Base-by-base conservation (phyloP, 2,113 vertebrate genomes). In the Carassius auratus region DNA sequence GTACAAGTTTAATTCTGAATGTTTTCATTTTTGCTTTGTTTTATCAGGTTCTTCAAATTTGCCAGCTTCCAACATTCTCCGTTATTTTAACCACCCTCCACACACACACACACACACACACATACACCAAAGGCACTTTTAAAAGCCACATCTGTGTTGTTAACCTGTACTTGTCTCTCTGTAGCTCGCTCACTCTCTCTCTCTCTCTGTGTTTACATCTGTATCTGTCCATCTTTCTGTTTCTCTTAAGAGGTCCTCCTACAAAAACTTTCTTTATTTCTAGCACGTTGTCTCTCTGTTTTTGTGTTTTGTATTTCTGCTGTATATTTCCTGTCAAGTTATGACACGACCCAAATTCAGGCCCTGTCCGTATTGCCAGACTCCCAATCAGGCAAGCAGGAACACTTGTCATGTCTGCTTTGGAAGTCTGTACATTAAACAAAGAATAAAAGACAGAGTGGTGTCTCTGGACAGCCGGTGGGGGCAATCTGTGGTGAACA, bases 321-420 rank as follows among this genome's bases (percentile, higher is more conserved):
- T 52, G 13, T 52, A 15, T 5, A 15, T 52, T 15, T 52, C 4
- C 13, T 26, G 8, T 23, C 23, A 26, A 64, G 23, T 64, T 13
- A 64, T 64, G 61, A 64, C 61, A 1, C 13, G 8, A 36, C 33
- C 68, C 3, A 71, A 73, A 42, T 42, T 73, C 17, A 10, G 68
- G 68, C 68, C 68, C 36, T 73, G 68, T 3, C 68, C 68, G 4
- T 73, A 36, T 42, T 73, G 68, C 36, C 36, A 73, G 68, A 42
- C 68, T 73, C 68, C 17, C 36, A 73, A 73, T 73, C 68, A 73
- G 68, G 68, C 68, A 21, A 73, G 68, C 68, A 42, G 68, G 14
- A 73, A n/a, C 42, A 73, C 3, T 4, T 73, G 17, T 12, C 5
- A 12, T 64, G n/a, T 64, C 61, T 64, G 61, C 23, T 64, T 64